Evolutionary conservation across 2,113 vertebrate genomes (phyloP).

Genomic region (Zeus faber): DNA sequence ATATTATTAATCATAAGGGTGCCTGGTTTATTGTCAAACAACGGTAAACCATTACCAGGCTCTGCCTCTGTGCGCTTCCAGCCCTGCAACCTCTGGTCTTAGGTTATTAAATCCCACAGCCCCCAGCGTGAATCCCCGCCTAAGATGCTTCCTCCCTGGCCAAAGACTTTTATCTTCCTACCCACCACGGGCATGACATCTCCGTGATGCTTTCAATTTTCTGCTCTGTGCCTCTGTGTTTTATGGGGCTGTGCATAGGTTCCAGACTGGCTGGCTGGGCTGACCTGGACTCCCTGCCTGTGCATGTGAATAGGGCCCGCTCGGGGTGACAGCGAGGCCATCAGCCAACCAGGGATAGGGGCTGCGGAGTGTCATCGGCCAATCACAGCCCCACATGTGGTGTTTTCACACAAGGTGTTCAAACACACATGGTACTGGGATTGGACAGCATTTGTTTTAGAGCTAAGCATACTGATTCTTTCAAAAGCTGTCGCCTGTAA

Average conservation of each 20-base stretch:
- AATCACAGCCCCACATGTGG: conserved; percentile 29
- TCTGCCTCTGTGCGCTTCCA: conserved; percentile 47
- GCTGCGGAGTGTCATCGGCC: conserved; percentile 30
- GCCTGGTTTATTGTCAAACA: conserved; percentile 64
- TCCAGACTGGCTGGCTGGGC: conserved; percentile 66
- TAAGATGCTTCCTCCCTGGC: conserved; percentile 65
- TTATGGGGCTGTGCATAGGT: conserved; percentile 73
- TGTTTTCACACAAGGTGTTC: conserved; percentile 35
- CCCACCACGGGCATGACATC: conserved; percentile 71
- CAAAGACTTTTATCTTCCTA: conserved; percentile 74
- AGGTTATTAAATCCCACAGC: conserved; percentile 74
- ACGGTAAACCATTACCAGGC: conserved; percentile 64
- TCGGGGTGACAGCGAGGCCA: conserved; percentile 64
- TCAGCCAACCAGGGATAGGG: conserved; percentile 49
- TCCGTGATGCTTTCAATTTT: conserved; percentile 81
- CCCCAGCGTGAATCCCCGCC: conserved; percentile 67
- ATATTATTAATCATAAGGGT: conserved; percentile 65
- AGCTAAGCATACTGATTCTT: conserved; percentile 38
- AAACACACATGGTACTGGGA: conserved; percentile 17
- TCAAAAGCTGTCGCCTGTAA: conserved; percentile 31
- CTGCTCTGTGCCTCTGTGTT: conserved; percentile 77
- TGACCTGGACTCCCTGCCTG: conserved; percentile 59
- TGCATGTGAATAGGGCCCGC: conserved; percentile 42
- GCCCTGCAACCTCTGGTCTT: conserved; percentile 62
- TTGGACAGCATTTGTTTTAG: conserved; percentile 22